A percentile compares a stretch with the other conserved stretches of the same genome.
Conservation (phyloP, 1,140 invertebrate genomes). For the Anoplophora glabripennis region DNA sequence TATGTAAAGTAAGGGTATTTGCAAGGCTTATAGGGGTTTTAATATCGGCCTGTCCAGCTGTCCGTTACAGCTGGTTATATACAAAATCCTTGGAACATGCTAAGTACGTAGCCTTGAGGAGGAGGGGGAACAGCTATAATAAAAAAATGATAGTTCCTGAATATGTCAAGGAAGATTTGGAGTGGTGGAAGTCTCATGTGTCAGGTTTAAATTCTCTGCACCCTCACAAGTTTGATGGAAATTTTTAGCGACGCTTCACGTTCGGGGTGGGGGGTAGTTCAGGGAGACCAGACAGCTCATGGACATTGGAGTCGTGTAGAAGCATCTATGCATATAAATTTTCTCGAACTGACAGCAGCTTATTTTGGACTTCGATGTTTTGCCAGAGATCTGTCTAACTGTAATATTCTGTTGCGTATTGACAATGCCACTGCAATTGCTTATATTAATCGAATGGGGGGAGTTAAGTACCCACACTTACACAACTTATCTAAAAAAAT, state of each 20-base stretch:
- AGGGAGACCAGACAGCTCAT: constrained; percentile 21
- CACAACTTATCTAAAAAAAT: constrained; percentile 14
- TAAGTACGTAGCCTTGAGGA: constrained; percentile 16
- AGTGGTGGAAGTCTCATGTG: constrained; percentile 36
- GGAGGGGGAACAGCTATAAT: constrained; percentile 9
- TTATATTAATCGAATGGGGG: constrained; percentile 42
- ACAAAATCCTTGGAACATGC: constrained; percentile 32
- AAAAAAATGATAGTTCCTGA: neutral
- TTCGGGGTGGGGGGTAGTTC: constrained; percentile 37
- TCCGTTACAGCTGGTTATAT: constrained; percentile 33
- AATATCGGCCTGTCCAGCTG: constrained; percentile 27
- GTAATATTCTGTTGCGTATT: constrained; percentile 18
- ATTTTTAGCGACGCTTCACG: constrained; percentile 40
- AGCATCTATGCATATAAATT: constrained; percentile 35
- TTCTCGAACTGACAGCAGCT: constrained; percentile 33
- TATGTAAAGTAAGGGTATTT: too few species aligned
- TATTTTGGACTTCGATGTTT: constrained; percentile 36
- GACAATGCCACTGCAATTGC: constrained; percentile 48
- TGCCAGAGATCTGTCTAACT: constrained; percentile 11
- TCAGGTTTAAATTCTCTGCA: too few species aligned
- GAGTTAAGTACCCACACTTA: constrained; percentile 6
- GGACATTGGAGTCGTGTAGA: constrained; percentile 33
- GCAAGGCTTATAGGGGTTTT: constrained; percentile 29
- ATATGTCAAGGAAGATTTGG: constrained; percentile 22
- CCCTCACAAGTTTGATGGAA: constrained; percentile 18